These are phyloP conservation scores for Eupithecia vulgata DNA, from an alignment of 2,888 invertebrate genomes.

Conservation along the genomic window DNA sequence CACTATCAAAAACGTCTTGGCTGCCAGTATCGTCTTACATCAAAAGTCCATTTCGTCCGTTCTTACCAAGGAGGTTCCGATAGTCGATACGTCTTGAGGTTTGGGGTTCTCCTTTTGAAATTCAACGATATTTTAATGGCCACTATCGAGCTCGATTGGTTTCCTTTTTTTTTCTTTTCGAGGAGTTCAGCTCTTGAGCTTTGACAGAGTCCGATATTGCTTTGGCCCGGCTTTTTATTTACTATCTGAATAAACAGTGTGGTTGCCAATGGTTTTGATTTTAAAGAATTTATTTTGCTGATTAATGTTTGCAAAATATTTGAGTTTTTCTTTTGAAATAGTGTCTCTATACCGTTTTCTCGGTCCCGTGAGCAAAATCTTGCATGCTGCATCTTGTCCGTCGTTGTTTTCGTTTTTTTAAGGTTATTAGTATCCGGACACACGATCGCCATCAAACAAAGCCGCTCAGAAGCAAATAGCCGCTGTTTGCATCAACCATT, in stretches of 20 bases:
- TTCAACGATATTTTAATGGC: slow-evolving; percentile 83
- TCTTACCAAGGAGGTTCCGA: slow-evolving; percentile 31
- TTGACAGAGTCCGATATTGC: slow-evolving; percentile 66
- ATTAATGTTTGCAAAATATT: slow-evolving; percentile 15
- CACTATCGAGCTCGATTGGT: slow-evolving; percentile 75
- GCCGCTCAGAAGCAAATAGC: slow-evolving; percentile 26
- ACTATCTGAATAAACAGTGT: slow-evolving; percentile 63
- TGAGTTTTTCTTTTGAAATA: not conserved
- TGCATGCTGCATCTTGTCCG: not conserved
- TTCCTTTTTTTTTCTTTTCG: slow-evolving; percentile 50
- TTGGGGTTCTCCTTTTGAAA: slow-evolving; percentile 67
- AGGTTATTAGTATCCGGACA: not conserved
- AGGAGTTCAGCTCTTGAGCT: slow-evolving; percentile 52
- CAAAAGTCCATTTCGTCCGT: slow-evolving; percentile 76
- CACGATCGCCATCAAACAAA: slow-evolving; percentile 32
- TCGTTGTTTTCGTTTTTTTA: not conserved
- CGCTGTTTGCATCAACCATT: slow-evolving; percentile 41
- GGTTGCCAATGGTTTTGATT: slow-evolving; percentile 47
- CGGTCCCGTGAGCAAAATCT: not conserved
- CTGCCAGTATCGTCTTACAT: slow-evolving; percentile 62
- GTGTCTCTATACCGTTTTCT: not conserved
- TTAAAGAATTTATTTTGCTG: slow-evolving; percentile 33
- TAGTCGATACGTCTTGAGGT: slow-evolving; percentile 68
- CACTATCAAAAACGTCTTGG: slow-evolving; percentile 46
- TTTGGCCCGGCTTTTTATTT: slow-evolving; percentile 70